Evolutionary conservation across 2,888 invertebrate species (phyloP), one percentile per base, ranked within the genome.

Genomic region (Eupithecia subumbrata): DNA sequence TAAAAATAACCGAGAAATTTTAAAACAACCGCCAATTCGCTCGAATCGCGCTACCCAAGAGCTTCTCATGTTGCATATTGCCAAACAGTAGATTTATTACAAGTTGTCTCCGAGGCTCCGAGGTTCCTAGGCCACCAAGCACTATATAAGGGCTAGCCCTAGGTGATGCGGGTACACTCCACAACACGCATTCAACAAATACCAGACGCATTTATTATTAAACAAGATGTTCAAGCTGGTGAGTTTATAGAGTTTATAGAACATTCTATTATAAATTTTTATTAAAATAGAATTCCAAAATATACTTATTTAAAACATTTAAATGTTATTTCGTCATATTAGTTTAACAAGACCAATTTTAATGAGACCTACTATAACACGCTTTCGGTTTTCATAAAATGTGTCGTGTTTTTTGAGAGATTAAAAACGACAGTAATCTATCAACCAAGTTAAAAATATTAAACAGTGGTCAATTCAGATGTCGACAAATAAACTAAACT

Each of bases 41-140:
- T 2, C 8, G 12, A 37, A 8, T 0, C 5, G 74, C 73, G 80
- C 78, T 76, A 81, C 37, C 73, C 77, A 80, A 77, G 76, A 80
- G 81, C 83, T 81, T 79, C 86, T 90, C 88, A 83, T 56, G 87
- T 90, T 90, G 87, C 90, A 82, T 83, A 87, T 92, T 93, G 85
- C 88, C 88, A 90, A 92, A 92, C 87, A 74, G 76, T 79, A 85
- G 91, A 92, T 91, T 91, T 90, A 91, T 92, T 91, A 88, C 90
- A 83, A 85, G 81, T 86, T 84, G 84, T 86, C 89, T 86, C 30
- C 30, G 30, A 30, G 30, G 30, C 30, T 30, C 30, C 30, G 30
- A 30, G 30, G 30, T 3, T 30, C 90, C 88, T 90, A 89, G 88
- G 86, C 84, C 86, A 84, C 85, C 43, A 22, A 86, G 84, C 69